Evolutionary conservation across 2,888 invertebrate genomes (phyloP).

Genomic region (Ennomos erosarius): DNA sequence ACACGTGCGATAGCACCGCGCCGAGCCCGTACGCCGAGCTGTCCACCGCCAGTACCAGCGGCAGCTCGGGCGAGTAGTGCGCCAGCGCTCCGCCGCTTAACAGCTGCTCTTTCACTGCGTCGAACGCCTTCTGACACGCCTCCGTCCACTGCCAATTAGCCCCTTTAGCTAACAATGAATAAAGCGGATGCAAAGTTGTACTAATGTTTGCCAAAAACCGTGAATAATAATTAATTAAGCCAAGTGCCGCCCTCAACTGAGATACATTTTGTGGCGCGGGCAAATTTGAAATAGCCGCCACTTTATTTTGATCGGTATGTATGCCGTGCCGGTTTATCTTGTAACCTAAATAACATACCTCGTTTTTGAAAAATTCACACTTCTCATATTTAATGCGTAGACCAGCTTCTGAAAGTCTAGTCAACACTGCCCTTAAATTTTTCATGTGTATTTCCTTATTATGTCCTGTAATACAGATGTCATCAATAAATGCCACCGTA

Average conservation of each 20-base stretch:
- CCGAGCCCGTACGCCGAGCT: no score
- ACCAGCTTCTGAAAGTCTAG: neutral
- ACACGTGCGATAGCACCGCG: constrained; percentile 36
- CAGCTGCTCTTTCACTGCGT: constrained; percentile 23
- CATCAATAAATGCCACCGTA: neutral
- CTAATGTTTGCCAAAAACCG: constrained; percentile 3
- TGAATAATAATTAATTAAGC: constrained; percentile 6
- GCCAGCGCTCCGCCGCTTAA: constrained; percentile 26
- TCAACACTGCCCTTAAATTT: constrained; percentile 2
- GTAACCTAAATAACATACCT: constrained; percentile 1
- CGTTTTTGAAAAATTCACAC: neutral
- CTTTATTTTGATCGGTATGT: constrained; percentile 1
- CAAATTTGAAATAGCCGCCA: neutral
- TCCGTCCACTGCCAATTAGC: constrained; percentile 29
- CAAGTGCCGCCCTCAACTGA: constrained; percentile 5
- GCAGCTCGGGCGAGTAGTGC: constrained; percentile 25
- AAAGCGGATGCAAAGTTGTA: neutral
- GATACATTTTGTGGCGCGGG: constrained; percentile 10
- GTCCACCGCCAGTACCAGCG: constrained; percentile 40
- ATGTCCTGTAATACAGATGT: neutral
- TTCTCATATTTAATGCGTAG: constrained; percentile 2
- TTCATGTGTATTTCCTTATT: neutral
- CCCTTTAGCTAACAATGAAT: constrained; percentile 29
- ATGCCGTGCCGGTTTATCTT: neutral
- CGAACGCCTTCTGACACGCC: constrained; percentile 29